phyloP scores from a whole-genome alignment of 2,797 vertebrate species.

The Nothura maculosa region DNA sequence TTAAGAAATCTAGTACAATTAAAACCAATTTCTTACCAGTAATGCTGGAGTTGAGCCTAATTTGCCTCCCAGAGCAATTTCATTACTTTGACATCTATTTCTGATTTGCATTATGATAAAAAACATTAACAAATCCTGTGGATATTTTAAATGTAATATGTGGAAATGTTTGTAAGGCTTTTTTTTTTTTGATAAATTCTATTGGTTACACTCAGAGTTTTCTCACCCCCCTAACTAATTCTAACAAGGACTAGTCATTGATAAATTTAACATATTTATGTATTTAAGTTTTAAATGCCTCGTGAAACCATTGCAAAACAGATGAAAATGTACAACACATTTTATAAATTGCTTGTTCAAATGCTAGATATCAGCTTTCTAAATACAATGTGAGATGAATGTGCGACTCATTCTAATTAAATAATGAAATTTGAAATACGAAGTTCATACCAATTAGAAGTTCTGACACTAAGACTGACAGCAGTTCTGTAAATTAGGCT shows the following conservation, averaged over 20 bases:
- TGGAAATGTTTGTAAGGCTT: not conserved
- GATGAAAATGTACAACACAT: not conserved
- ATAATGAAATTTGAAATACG: not conserved
- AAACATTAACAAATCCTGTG: not conserved
- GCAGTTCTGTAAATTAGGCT: not conserved
- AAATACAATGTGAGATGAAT: not conserved
- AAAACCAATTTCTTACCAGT: not conserved
- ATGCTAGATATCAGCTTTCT: not conserved
- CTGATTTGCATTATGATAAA: not conserved
- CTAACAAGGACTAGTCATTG: not conserved
- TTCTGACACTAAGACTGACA: not conserved
- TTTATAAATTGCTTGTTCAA: not conserved
- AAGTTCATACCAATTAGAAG: not conserved
- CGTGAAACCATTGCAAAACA: not conserved
- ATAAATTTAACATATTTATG: not conserved
- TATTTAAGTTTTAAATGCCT: not conserved
- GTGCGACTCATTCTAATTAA: not conserved
- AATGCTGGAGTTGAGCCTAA: not conserved
- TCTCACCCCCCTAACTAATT: not conserved
- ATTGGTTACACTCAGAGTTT: not conserved
- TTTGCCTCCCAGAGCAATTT: not conserved
- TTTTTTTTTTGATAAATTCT: not conserved
- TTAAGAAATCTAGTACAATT: not conserved
- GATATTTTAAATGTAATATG: not conserved
- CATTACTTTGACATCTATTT: not conserved